Base-by-base conservation (phyloP, 2,797 vertebrate genomes). In the Phaenicophaeus curvirostris region DNA sequence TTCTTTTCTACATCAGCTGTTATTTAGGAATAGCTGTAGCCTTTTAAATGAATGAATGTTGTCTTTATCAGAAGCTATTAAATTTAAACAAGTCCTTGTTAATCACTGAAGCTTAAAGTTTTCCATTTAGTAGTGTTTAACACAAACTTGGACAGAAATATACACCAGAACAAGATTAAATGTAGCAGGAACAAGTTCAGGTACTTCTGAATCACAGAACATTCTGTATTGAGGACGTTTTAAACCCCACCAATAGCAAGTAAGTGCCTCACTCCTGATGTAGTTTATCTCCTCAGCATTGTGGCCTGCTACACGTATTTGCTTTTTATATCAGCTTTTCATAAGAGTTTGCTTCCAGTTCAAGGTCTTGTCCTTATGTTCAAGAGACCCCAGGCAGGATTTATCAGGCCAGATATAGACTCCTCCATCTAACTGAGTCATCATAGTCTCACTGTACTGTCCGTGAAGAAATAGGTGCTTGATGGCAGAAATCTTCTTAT, bases 361-460 rank as follows among this genome's bases (percentile, higher is more conserved):
- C 76, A 59, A 44, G 68, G 77, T 85, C 88, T 74, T 89, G 68
- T 65, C 78, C 81, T 91, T 77, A 50, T 67, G 68, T 94, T 94
- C 55, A 65, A 58, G 71, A 77, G 44, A 50, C 21, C 75, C 19
- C 24, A 59, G 68, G 69, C 79, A 88, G 80, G 51, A 88, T 88
- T 86, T 55, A 66, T 73, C 27, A 57, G 85, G 81, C 66, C 83
- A 75, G 73, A 65, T 84, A 73, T 33, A 95, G 42, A 88, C 93
- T 95, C 83, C 87, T 88, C 90, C 91, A 78, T 78, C 51, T 48
- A 66, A 90, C 17, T 94, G 93, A 96, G 85, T 96, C 95, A 95
- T 86, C 76, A 21, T 30, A 91, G 66, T 41, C 89, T 89, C 61
- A 30, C 66, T 78, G 54, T 66, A 68, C 73, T 94, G 69, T 76